phyloP scores from a whole-genome alignment of 2,113 vertebrate species.

The Nyctibius bracteatus region DNA sequence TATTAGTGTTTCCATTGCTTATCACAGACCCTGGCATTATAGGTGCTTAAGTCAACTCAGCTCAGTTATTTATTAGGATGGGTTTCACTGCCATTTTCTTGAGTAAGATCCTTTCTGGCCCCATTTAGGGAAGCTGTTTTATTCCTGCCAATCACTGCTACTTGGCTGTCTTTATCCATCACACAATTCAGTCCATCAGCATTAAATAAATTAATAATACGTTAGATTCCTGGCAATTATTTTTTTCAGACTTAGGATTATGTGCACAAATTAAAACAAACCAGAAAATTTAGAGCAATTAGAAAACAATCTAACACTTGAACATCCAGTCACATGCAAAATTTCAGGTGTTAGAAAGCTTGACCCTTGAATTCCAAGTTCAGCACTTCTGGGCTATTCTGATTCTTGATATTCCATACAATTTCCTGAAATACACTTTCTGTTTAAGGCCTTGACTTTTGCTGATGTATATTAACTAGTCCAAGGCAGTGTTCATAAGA shows the following conservation, averaged over 20 bases:
- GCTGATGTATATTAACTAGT: neutral
- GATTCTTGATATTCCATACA: neutral
- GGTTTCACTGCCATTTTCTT: conserved; percentile 62
- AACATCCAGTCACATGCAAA: neutral
- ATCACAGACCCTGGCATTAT: conserved; percentile 73
- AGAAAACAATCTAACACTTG: neutral
- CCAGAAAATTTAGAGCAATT: rapidly evolving
- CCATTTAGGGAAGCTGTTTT: neutral
- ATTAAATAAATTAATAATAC: neutral
- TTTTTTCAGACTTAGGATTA: neutral
- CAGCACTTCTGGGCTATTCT: neutral
- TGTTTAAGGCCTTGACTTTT: neutral
- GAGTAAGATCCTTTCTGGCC: conserved; percentile 60
- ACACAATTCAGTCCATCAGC: neutral
- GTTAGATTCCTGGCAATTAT: neutral
- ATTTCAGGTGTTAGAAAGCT: neutral
- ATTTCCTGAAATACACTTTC: neutral
- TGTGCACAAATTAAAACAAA: neutral
- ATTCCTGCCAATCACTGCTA: conserved; percentile 23
- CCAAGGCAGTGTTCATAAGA: neutral
- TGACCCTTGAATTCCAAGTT: neutral
- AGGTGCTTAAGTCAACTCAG: conserved; percentile 72
- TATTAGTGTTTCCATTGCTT: conserved; percentile 79
- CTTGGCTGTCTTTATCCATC: neutral
- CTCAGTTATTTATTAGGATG: conserved; percentile 73